Evolutionary conservation across 2,888 invertebrate species (phyloP), one percentile per base, ranked within the genome.

Genomic region (Loripinus fragilis): DNA sequence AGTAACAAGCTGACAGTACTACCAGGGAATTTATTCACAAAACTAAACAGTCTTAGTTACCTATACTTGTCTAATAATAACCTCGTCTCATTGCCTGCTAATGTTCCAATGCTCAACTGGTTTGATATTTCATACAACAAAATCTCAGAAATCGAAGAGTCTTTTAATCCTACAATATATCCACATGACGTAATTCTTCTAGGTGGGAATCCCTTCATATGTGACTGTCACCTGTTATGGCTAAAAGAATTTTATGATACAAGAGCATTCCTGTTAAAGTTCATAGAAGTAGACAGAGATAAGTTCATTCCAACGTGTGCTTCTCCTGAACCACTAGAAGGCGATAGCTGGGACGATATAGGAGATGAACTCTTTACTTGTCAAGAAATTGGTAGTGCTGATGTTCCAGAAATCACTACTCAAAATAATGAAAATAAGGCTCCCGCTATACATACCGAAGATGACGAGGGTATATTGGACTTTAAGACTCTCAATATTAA

Each of bases 251-350:
- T 85, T 20, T 84, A 73, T 25, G 86, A 87, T 65, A 83, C 87
- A 0, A 76, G 88, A n/a, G 83, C 86, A 65, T 88, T 89, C 50
- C 64, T 87, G 25, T 35, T 88, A 10, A 83, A 87, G 30, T 85
- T 82, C 70, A 77, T 83, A 15, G 75, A 79, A 12, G 17, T 60
- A 2, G 17, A 17, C 2, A 42, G 67, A 2, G 71, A 78, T 2
- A 80, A 83, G 50, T 89, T 88, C 67, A 74, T 88, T 23, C 89
- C 90, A 7, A 64, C 71, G 0, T 89, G 89, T 79, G 77, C 74
- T 3, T 64, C 69, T n/a, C 88, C 90, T 0, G 45, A 52, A 0
- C 45, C 74, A 50, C 28, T 88, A 23, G 66, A 45, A 30, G 86
- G 84, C 5, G 77, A 85, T 30, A 50, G 50, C 0, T 90, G 88